phyloP scores from a whole-genome alignment of 1,140 invertebrate genomes.

The Pantala flavescens region DNA sequence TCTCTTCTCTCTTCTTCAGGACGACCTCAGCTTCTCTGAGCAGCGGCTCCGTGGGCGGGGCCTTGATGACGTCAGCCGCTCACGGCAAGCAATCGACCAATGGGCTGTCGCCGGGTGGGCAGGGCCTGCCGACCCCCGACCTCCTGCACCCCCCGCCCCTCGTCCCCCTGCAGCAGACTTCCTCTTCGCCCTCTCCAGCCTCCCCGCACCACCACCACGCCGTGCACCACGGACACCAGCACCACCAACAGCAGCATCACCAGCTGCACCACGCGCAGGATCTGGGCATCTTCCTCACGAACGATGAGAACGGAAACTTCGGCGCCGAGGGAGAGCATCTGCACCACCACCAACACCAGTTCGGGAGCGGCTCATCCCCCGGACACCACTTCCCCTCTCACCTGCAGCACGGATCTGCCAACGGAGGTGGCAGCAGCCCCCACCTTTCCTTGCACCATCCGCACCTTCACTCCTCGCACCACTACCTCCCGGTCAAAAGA shows the following conservation, averaged over 20 bases:
- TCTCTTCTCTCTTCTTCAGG: background rate
- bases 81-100: conserved; percentile 9
- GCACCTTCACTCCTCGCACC: conserved; percentile 30
- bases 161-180: conserved; percentile 12
- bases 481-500: conserved; percentile 40
- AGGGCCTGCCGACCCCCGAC: conserved; percentile 6
- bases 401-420: background rate
- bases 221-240: conserved; percentile 22
- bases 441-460: conserved; percentile 24
- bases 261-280: background rate
- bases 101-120: conserved; percentile 8
- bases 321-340: background rate
- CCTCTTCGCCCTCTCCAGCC: conserved; percentile 20
- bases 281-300: background rate
- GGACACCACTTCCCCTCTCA: background rate
- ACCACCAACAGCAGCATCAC: background rate
- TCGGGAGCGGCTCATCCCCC: conserved; percentile 3
- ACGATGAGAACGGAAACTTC: background rate
- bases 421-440: background rate
- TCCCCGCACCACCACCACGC: conserved; percentile 41
- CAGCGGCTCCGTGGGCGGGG: background rate
- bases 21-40: background rate
- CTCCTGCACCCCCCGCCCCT: background rate
- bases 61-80: background rate
- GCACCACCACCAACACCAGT: background rate